These are phyloP conservation scores for Euura saliciscinereae DNA, from an alignment of 1,140 invertebrate species.

Conservation along the genomic window DNA sequence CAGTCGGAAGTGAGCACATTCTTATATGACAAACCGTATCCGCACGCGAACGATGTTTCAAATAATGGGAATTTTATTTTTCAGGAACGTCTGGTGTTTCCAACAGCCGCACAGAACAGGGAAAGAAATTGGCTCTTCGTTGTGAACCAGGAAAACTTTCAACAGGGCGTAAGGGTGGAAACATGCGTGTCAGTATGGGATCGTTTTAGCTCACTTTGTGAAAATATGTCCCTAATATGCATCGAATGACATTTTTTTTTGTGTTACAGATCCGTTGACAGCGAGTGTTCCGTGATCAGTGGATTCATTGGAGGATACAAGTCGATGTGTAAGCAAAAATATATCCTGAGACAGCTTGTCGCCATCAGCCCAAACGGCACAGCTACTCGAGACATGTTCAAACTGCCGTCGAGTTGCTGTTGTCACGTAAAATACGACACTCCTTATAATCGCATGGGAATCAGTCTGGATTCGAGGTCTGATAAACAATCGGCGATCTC, in stretches of 20 bases:
- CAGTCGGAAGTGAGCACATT: background rate
- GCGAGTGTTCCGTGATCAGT: constrained; percentile 27
- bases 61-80: constrained; percentile 22
- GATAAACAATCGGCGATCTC: background rate
- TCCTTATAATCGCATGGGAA: background rate
- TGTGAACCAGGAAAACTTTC: constrained; percentile 62
- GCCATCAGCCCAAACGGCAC: constrained; percentile 58
- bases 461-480: background rate
- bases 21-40: too few species aligned
- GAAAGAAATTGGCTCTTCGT: constrained; percentile 63
- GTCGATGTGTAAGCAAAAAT: constrained; percentile 69
- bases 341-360: constrained; percentile 63
- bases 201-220: background rate
- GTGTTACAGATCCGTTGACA: constrained; percentile 45
- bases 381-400: constrained; percentile 59
- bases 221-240: background rate
- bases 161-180: constrained; percentile 63
- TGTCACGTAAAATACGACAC: constrained; percentile 57
- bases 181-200: constrained; percentile 59
- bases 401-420: constrained; percentile 69
- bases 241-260: constrained; percentile 23
- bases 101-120: constrained; percentile 55
- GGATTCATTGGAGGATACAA: constrained; percentile 50
- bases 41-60: too few species aligned
- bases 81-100: constrained; percentile 55